phyloP scores from a whole-genome alignment of 2,797 vertebrate species.

The Pangasius sanitwongsei region DNA sequence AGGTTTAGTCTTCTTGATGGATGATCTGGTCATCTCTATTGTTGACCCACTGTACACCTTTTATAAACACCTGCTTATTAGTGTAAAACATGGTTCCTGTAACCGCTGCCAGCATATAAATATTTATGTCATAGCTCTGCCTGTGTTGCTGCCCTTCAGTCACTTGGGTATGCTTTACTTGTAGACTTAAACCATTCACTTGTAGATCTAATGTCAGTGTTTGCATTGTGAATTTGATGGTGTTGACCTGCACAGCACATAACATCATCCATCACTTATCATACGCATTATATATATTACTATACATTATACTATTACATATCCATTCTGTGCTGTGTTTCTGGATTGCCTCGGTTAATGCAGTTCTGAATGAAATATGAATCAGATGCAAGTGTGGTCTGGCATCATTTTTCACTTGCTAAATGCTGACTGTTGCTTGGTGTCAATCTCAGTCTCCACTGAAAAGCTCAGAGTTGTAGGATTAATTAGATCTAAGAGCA shows the following conservation, averaged over 20 bases:
- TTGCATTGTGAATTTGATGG: conserved; percentile 28
- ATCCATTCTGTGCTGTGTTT: conserved; percentile 29
- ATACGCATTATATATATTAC: conserved; percentile 13
- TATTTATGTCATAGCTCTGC: conserved; percentile 23
- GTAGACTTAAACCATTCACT: conserved; percentile 23
- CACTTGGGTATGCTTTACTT: conserved; percentile 14
- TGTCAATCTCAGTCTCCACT: conserved; percentile 65
- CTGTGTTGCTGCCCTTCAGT: neutral
- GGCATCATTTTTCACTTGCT: conserved; percentile 34
- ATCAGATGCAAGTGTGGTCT: conserved; percentile 31
- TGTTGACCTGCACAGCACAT: neutral
- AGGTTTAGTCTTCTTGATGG: conserved; percentile 26
- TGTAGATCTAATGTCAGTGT: conserved; percentile 25
- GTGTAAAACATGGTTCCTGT: conserved; percentile 16
- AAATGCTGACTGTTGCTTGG: conserved; percentile 51
- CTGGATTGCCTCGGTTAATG: conserved; percentile 19
- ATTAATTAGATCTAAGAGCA: conserved; percentile 53
- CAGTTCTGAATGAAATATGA: conserved; percentile 39
- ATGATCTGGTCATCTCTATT: neutral
- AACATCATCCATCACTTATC: conserved; percentile 23
- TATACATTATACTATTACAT: conserved; percentile 32
- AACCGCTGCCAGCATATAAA: conserved; percentile 34
- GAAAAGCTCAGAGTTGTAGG: conserved; percentile 44
- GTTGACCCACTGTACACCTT: conserved; percentile 15
- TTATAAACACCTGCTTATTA: conserved; percentile 17